Evolutionary conservation across 2,797 vertebrate species (phyloP).

Genomic region (Sebastes minor): DNA sequence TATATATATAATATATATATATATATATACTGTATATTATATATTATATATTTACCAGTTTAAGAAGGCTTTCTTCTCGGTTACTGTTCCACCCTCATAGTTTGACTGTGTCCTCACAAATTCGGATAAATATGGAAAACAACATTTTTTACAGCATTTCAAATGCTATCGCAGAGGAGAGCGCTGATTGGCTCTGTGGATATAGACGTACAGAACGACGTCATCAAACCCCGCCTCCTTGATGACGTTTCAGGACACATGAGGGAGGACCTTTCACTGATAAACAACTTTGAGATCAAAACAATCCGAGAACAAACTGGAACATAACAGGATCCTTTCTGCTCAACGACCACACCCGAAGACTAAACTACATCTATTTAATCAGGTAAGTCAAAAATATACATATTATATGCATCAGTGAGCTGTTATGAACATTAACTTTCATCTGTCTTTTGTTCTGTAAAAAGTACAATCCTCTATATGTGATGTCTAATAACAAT

Average conservation of each 20-base stretch:
- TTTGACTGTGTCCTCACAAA: not conserved
- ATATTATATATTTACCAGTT: not conserved
- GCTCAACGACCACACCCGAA: not conserved
- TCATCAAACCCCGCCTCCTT: not conserved
- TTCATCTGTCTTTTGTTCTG: conserved; percentile 38
- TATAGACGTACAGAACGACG: not conserved
- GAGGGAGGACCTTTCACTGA: conserved; percentile 31
- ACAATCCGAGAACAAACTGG: conserved; percentile 42
- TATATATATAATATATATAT: too few relatives aligned
- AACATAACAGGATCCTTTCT: not conserved
- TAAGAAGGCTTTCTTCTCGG: too few relatives aligned
- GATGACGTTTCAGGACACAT: conserved; percentile 26
- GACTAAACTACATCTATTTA: not conserved
- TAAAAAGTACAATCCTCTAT: not conserved
- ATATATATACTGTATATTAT: too few relatives aligned
- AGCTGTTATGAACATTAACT: not conserved
- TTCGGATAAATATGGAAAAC: not conserved
- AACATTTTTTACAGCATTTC: not conserved
- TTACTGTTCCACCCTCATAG: not conserved
- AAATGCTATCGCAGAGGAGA: fast-evolving
- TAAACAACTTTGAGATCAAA: conserved; percentile 78
- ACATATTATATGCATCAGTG: fast-evolving
- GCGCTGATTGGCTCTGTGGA: not conserved
- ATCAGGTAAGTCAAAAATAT: conserved; percentile 23
- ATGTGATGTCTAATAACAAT: not conserved